These are phyloP conservation scores for Penaeus chinensis DNA, from an alignment of 1,140 invertebrate genomes.

Conservation along the genomic window DNA sequence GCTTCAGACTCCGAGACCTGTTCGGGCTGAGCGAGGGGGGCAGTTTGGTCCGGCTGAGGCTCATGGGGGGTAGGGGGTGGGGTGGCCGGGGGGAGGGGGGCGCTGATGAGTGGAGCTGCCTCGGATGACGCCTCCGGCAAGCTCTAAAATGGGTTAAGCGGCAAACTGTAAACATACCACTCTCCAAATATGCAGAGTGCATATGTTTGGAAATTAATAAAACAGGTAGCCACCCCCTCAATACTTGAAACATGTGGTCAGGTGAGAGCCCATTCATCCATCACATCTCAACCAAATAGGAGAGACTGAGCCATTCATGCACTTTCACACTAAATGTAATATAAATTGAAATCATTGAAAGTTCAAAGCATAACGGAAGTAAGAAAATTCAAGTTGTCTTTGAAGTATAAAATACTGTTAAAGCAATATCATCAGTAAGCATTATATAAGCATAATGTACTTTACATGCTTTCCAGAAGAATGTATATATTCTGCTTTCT, in stretches of 20 bases:
- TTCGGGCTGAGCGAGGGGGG: constrained; percentile 61
- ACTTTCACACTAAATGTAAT: constrained; percentile 21
- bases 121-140: constrained; percentile 55
- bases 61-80: constrained; percentile 57
- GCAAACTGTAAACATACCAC: constrained; percentile 58
- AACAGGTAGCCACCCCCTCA: too few species aligned
- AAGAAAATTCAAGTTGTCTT: constrained; percentile 5
- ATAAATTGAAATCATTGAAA: not conserved
- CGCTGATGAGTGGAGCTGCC: constrained; percentile 55
- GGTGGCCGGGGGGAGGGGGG: constrained; percentile 54
- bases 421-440: constrained; percentile 18
- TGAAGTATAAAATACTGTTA: constrained; percentile 15
- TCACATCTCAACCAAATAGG: not conserved
- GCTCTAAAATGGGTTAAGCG: constrained; percentile 58
- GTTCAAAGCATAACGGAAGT: constrained; percentile 7
- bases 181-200: constrained; percentile 15
- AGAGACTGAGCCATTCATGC: constrained; percentile 14
- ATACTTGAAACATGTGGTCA: constrained; percentile 3
- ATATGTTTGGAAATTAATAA: too few species aligned
- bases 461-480: constrained; percentile 7
- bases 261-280: not conserved
- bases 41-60: constrained; percentile 56
- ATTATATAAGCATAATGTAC: constrained; percentile 18
- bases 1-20: constrained; percentile 60
- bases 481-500: too few species aligned